Conservation (phyloP, 2,113 vertebrate genomes). For the Chaetops frenatus region DNA sequence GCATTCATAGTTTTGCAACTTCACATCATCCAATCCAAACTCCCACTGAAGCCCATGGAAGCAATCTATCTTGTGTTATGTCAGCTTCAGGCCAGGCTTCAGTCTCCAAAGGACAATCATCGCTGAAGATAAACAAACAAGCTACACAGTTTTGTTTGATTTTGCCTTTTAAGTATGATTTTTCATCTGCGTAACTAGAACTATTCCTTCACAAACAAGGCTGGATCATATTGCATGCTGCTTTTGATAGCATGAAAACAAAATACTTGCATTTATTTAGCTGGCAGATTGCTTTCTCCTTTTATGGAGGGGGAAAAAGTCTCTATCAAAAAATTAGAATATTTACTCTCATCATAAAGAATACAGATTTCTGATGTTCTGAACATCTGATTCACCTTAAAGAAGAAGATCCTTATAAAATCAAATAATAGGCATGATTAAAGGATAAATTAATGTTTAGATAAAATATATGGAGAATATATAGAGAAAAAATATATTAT, state of each 20-base stretch:
- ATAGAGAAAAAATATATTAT: background rate
- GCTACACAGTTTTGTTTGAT: background rate
- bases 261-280: background rate
- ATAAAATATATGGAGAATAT: background rate
- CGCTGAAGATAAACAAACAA: constrained; percentile 43
- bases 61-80: background rate
- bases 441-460: background rate
- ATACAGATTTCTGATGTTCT: background rate
- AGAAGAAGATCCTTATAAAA: background rate
- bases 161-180: constrained; percentile 35
- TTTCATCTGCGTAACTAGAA: background rate
- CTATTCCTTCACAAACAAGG: background rate
- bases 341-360: background rate
- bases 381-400: background rate
- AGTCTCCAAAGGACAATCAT: constrained; percentile 28
- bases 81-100: background rate
- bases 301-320: background rate
- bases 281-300: background rate
- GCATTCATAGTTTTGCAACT: background rate
- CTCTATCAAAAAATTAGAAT: background rate
- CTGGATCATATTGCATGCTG: background rate
- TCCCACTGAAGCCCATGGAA: background rate
- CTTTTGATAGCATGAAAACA: background rate
- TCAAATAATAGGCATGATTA: background rate
- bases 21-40: background rate